Evolutionary conservation across 2,113 vertebrate genomes (phyloP).

Genomic region (Zosterops japonicus): DNA sequence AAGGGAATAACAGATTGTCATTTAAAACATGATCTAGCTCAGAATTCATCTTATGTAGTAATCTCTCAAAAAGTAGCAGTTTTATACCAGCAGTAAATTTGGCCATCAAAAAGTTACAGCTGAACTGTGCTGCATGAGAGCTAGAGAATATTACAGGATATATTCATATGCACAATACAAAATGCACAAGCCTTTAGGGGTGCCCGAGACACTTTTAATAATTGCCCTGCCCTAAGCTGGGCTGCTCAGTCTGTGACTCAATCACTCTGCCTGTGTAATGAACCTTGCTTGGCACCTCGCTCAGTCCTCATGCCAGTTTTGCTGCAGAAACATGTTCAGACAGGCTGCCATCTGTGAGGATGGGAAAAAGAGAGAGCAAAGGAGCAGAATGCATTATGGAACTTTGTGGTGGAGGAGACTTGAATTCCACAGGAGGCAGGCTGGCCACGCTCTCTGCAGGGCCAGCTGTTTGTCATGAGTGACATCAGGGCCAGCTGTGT

Average conservation of each 20-base stretch:
- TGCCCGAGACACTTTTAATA: neutral
- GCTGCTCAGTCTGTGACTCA: neutral
- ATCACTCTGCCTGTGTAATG: neutral
- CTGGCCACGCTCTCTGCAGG: accelerated
- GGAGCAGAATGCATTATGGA: neutral
- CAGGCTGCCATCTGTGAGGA: neutral
- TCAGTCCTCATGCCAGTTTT: neutral
- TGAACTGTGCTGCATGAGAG: neutral
- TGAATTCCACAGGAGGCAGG: accelerated
- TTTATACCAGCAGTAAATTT: neutral
- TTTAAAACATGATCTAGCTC: neutral
- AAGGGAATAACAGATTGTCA: neutral
- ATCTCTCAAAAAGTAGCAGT: neutral
- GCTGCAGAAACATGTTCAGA: neutral
- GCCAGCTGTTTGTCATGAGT: neutral
- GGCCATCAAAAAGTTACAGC: neutral
- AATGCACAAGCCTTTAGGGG: neutral
- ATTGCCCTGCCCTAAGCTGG: neutral
- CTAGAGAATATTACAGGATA: neutral
- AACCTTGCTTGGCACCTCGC: neutral
- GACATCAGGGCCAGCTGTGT: neutral
- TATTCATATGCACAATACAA: neutral
- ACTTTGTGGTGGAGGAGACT: neutral
- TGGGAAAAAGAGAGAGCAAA: neutral
- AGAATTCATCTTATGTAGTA: neutral